Percentiles rank a stretch among this genome's conserved stretches.
Evolutionary conservation across 1,140 invertebrate species (phyloP).

Genomic region (Rhyacophila brunnea): DNA sequence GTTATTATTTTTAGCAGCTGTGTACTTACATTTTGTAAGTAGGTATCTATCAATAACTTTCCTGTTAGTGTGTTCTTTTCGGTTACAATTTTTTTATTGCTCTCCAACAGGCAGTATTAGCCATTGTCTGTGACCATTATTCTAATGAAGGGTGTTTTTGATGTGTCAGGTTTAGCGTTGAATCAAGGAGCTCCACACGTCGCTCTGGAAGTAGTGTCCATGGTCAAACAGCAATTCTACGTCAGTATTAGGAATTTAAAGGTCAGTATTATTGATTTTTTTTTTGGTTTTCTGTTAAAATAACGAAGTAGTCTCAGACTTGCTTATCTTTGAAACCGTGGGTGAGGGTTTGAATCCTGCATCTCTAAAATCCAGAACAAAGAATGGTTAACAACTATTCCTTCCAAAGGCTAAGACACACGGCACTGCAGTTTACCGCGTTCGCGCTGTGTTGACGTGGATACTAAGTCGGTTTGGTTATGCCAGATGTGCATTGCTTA

Average conservation of each 20-base stretch:
- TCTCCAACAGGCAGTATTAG: no score
- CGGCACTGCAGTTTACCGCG: no score
- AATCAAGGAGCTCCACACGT: constrained; percentile 66
- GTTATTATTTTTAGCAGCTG: no score
- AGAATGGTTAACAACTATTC: background rate
- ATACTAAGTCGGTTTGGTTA: no score
- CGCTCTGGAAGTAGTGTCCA: constrained; percentile 64
- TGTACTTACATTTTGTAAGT: no score
- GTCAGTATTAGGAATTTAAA: constrained; percentile 69
- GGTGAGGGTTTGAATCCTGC: background rate
- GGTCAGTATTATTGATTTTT: constrained; percentile 41
- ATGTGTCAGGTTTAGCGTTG: constrained; percentile 59
- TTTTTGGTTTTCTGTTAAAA: constrained; percentile 21
- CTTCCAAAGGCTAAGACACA: background rate
- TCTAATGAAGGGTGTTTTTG: no score
- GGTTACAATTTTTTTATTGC: no score
- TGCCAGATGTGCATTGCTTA: no score
- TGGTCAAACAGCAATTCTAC: constrained; percentile 56
- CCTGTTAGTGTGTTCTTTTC: no score
- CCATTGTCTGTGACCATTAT: no score
- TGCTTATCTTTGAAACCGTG: background rate
- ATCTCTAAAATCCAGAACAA: background rate
- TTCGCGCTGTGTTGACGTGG: no score
- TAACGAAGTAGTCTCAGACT: constrained; percentile 15
- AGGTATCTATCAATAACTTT: no score